phyloP scores from a whole-genome alignment of 2,888 invertebrate genomes.

The Volucella zonaria region DNA sequence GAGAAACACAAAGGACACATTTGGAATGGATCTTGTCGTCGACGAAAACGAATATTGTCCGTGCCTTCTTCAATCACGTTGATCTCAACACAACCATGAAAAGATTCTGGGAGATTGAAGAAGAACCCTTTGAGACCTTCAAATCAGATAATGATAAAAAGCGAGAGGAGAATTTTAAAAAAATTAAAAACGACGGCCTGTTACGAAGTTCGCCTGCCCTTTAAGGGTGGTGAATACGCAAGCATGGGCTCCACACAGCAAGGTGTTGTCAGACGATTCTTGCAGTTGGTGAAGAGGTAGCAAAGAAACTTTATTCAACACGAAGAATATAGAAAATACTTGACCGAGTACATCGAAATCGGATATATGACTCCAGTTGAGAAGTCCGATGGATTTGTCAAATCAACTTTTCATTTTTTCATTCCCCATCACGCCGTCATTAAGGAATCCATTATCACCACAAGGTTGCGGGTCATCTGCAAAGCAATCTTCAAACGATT shows the following conservation, averaged over 20 bases:
- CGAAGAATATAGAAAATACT: background rate
- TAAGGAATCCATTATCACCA: no score
- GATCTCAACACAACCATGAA: no score
- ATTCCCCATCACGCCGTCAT: conserved; percentile 7
- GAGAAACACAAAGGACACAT: no score
- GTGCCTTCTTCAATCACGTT: no score
- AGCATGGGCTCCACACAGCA: background rate
- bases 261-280: background rate
- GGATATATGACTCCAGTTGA: conserved; percentile 1
- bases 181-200: background rate
- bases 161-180: conserved; percentile 4
- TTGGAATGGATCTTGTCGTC: no score
- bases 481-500: background rate
- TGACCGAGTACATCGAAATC: background rate
- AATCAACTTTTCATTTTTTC: background rate
- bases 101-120: no score
- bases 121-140: no score
- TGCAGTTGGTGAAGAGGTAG: no score
- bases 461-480: background rate
- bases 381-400: background rate
- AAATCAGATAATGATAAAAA: background rate
- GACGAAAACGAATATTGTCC: no score
- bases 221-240: background rate
- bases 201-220: background rate
- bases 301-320: no score